phyloP scores from a whole-genome alignment of 2,797 vertebrate species.

The Acrossocheilus fasciatus region DNA sequence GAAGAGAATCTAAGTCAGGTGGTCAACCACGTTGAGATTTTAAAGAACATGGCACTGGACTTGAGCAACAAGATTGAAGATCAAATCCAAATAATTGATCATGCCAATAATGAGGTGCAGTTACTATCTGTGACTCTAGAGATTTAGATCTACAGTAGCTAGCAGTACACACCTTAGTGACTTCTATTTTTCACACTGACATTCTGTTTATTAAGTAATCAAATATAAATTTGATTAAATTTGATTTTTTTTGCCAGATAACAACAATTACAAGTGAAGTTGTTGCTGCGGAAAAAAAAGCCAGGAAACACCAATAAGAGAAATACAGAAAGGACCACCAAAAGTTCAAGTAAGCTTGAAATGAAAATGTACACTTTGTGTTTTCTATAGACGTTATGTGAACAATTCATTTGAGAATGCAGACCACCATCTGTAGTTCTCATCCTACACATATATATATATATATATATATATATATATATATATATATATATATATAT shows the following conservation, averaged over 20 bases:
- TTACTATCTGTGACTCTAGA: background rate
- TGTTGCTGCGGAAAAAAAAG: slow-evolving; percentile 87
- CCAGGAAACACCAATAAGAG: slow-evolving; percentile 90
- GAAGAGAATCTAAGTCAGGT: slow-evolving; percentile 93
- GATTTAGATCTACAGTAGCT: background rate
- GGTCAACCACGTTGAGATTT: slow-evolving; percentile 86
- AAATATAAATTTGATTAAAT: background rate
- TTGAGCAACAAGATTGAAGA: slow-evolving; percentile 92
- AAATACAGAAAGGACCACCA: slow-evolving; percentile 39
- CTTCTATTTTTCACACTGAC: background rate
- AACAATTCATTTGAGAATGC: background rate
- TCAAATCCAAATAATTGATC: slow-evolving; percentile 88
- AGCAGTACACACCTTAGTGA: background rate
- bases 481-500: no score
- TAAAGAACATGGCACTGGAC: slow-evolving; percentile 91
- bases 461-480: no score
- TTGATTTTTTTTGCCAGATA: slow-evolving; percentile 77
- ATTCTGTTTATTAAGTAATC: background rate
- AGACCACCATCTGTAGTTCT: no score
- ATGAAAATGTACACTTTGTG: no score
- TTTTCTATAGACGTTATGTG: background rate
- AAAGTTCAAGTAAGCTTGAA: background rate
- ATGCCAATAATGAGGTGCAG: slow-evolving; percentile 86
- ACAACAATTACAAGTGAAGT: slow-evolving; percentile 89
- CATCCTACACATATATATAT: background rate